A percentile compares a stretch with the other conserved stretches of the same genome.
Evolutionary conservation across 2,797 vertebrate species (phyloP).

Genomic region (Cebuella pygmaea): DNA sequence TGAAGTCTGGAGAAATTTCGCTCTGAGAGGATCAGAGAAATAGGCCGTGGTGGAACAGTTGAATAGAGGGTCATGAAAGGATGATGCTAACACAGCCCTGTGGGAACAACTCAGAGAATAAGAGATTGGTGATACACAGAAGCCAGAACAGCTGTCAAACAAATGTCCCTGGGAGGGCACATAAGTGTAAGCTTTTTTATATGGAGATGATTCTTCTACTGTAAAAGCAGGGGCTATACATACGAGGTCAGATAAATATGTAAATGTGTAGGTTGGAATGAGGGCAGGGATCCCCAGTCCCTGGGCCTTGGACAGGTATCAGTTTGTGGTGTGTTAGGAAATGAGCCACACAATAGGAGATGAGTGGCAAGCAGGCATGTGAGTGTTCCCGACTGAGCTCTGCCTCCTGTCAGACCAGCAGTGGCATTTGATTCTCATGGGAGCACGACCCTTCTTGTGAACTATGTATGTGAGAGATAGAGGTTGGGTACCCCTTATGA

Average conservation of each 20-base stretch:
- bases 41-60: background rate
- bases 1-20: conserved; percentile 16
- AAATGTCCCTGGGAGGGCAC: background rate
- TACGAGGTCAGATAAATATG: background rate
- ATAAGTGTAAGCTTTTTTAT: background rate
- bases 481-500: background rate
- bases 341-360: background rate
- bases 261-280: background rate
- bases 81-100: background rate
- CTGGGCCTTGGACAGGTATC: background rate
- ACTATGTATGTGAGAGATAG: background rate
- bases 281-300: background rate
- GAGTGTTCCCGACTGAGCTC: background rate
- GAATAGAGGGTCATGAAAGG: background rate
- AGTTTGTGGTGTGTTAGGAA: background rate
- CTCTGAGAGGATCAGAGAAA: conserved; percentile 35
- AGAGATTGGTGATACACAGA: background rate
- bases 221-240: background rate
- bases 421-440: background rate
- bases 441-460: background rate
- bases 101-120: background rate
- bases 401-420: background rate
- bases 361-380: background rate
- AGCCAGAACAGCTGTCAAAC: background rate
- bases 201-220: background rate